phyloP scores from a whole-genome alignment of 2,888 invertebrate genomes.

The Drosophila merina region DNA sequence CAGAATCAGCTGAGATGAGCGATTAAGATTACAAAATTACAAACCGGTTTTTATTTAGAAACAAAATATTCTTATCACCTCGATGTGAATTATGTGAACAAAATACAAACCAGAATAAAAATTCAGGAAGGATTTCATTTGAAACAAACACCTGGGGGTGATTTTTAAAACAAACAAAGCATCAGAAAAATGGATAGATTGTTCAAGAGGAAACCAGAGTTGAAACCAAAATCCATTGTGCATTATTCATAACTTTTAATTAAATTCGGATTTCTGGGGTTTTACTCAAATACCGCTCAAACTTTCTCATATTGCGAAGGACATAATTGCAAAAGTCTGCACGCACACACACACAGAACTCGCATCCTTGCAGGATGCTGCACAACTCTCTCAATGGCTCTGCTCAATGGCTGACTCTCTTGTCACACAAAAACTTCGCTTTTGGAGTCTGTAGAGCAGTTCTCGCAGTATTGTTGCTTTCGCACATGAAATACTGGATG shows the following conservation, averaged over 20 bases:
- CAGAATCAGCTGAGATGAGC: conserved; percentile 49
- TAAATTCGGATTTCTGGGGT: background rate
- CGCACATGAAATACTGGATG: conserved; percentile 12
- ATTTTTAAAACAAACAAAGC: too few relatives aligned
- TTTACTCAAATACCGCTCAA: conserved; percentile 20
- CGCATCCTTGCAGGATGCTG: conserved; percentile 54
- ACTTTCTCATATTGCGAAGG: conserved; percentile 43
- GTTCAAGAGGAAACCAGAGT: too few relatives aligned
- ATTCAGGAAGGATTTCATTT: too few relatives aligned
- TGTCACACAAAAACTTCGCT: conserved; percentile 46
- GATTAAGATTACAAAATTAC: conserved; percentile 39
- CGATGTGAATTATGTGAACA: too few relatives aligned
- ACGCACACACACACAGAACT: conserved; percentile 12
- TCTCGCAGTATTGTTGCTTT: conserved; percentile 42
- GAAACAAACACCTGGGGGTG: too few relatives aligned
- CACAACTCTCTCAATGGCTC: conserved; percentile 53
- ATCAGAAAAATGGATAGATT: too few relatives aligned
- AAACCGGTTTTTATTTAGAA: background rate
- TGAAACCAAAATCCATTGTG: too few relatives aligned
- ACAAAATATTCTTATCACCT: background rate
- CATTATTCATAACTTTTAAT: too few relatives aligned
- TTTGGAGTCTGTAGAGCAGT: conserved; percentile 42
- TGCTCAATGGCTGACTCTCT: conserved; percentile 28
- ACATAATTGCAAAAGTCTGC: conserved; percentile 35
- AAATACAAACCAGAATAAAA: too few relatives aligned